phyloP scores from a whole-genome alignment of 2,797 vertebrate species.

The Natrix natrix region DNA sequence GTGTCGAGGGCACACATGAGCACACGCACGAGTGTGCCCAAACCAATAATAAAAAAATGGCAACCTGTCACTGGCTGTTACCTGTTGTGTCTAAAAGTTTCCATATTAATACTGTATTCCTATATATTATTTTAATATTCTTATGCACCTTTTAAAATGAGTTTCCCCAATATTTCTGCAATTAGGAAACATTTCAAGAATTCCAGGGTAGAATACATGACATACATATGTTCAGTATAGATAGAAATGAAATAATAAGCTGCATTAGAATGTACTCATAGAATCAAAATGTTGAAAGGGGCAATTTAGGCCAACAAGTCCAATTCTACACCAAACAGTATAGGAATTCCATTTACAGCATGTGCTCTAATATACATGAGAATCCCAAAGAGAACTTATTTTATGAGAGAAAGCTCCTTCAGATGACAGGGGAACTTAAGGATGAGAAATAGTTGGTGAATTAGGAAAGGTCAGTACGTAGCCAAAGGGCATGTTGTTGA shows the following conservation, averaged over 20 bases:
- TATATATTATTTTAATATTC: not conserved
- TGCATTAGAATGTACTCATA: not conserved
- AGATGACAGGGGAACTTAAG: not conserved
- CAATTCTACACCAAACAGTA: not conserved
- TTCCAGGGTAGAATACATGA: not conserved
- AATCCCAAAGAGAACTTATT: not conserved
- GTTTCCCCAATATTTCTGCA: not conserved
- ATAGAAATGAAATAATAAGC: conserved; percentile 17
- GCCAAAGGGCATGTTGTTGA: not conserved
- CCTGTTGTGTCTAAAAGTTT: not conserved
- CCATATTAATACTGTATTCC: not conserved
- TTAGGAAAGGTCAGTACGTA: not conserved
- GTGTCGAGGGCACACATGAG: too few species aligned
- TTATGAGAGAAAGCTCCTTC: not conserved
- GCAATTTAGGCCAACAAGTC: not conserved
- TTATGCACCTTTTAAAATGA: not conserved
- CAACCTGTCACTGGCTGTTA: not conserved
- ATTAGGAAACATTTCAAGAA: not conserved
- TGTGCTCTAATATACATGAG: not conserved
- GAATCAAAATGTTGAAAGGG: not conserved
- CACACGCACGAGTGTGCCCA: too few species aligned
- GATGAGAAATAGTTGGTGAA: not conserved
- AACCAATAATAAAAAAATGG: too few species aligned
- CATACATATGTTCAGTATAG: not conserved
- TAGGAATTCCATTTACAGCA: not conserved